phyloP scores from a whole-genome alignment of 2,888 invertebrate species.

The Nephrocerus scutellatus region DNA sequence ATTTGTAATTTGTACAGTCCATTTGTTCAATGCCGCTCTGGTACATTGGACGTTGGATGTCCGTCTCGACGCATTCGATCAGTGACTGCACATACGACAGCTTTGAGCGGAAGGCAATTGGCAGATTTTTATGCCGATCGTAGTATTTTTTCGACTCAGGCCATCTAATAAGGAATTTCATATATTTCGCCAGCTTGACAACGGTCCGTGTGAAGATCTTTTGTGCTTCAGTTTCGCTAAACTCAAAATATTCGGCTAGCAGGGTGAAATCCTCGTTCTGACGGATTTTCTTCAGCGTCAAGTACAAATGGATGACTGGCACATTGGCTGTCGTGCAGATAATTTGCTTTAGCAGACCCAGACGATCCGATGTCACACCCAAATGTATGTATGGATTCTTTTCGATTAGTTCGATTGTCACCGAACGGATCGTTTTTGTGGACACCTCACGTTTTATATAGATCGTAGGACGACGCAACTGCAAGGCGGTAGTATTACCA shows the following conservation, averaged over 20 bases:
- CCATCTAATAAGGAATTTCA: slow-evolving; percentile 43
- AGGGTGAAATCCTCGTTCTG: slow-evolving; percentile 41
- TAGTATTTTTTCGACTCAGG: slow-evolving; percentile 42
- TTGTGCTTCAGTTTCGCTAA: slow-evolving; percentile 37
- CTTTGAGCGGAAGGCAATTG: slow-evolving; percentile 40
- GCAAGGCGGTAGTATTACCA: slow-evolving; percentile 16
- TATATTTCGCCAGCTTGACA: slow-evolving; percentile 36
- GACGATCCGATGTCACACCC: slow-evolving; percentile 33
- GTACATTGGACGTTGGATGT: slow-evolving; percentile 31
- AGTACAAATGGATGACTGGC: slow-evolving; percentile 37
- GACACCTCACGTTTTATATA: slow-evolving; percentile 40
- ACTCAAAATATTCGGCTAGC: slow-evolving; percentile 41
- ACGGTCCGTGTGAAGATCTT: slow-evolving; percentile 37
- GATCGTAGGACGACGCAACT: slow-evolving; percentile 35
- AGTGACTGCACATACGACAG: slow-evolving; percentile 43
- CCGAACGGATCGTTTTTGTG: slow-evolving; percentile 38
- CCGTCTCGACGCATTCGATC: slow-evolving; percentile 45
- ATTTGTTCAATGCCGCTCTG: slow-evolving; percentile 29
- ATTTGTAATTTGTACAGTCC: slow-evolving; percentile 42
- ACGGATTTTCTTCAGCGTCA: slow-evolving; percentile 41
- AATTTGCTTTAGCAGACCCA: slow-evolving; percentile 38
- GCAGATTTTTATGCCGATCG: slow-evolving; percentile 43
- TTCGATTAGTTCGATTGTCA: slow-evolving; percentile 40
- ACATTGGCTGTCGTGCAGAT: slow-evolving; percentile 37
- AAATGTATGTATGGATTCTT: slow-evolving; percentile 37